A percentile compares a stretch with the other conserved stretches of the same genome.
These are phyloP conservation scores for Tortrix viridana DNA, from an alignment of 2,888 invertebrate genomes.

Conservation along the genomic window DNA sequence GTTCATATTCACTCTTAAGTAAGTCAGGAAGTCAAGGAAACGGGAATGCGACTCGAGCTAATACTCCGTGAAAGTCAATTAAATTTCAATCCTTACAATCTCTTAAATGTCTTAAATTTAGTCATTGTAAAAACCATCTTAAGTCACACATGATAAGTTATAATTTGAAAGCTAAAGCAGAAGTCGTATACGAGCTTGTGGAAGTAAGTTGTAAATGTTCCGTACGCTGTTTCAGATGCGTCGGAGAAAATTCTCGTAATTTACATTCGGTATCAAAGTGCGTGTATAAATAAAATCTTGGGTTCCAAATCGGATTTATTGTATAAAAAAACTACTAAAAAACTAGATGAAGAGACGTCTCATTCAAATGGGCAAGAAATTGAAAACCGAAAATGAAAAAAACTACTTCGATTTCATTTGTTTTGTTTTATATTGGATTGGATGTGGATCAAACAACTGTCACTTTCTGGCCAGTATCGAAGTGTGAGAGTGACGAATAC, in stretches of 20 bases:
- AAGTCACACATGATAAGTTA: neutral
- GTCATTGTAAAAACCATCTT: neutral
- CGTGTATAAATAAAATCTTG: neutral
- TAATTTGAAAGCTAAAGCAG: neutral
- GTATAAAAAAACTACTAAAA: neutral
- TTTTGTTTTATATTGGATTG: no score
- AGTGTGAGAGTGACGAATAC: no score
- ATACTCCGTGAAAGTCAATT: conserved; percentile 7
- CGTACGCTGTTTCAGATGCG: conserved; percentile 1
- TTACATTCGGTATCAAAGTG: neutral
- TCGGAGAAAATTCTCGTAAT: conserved; percentile 7
- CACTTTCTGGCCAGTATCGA: no score
- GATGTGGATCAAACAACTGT: no score
- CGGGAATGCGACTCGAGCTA: conserved; percentile 9
- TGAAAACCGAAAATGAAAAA: no score
- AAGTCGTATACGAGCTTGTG: neutral
- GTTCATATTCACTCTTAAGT: no score
- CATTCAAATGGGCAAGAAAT: no score
- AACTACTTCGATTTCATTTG: no score
- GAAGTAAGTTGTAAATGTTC: neutral
- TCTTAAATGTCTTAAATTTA: neutral
- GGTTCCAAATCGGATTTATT: neutral
- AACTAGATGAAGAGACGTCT: no score
- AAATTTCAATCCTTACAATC: neutral
- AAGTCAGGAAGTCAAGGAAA: neutral